Base-by-base conservation (phyloP, 2,797 vertebrate species). In the Danio jaintianensis region DNA sequence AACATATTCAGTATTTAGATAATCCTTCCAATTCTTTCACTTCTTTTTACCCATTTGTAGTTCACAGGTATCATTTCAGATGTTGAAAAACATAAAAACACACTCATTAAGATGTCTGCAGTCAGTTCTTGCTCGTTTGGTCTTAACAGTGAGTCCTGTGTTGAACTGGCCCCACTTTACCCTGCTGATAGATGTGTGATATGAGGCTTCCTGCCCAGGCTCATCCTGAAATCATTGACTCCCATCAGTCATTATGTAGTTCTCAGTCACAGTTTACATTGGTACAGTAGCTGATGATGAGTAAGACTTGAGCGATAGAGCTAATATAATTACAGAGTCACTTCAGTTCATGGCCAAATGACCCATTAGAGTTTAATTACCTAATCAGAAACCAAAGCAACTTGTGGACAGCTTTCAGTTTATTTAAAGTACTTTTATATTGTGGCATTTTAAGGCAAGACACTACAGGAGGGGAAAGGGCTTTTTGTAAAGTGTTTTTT, bases 131-230 rank as follows among this genome's bases (percentile, higher is more conserved):
- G 18, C 29, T 61, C 29, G 16, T 61, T 61, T 38, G 29, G 4
- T 29, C 29, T 16, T 7, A 61, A 61, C 4, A 38, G n/a, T 18
- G 8, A 56, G 22, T 38, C 29, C 4, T 1, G 13, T 38, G 29
- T 61, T 61, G 22, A 61, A 29, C 29, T 15, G 29, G 29, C 20
- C 55, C 18, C 9, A 9, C 20, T 20, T 58, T 58, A 53, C 45
- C 16, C 42, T 75, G 78, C 20, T 40, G 12, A 15, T 61, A 52
- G 66, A 58, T 74, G 16, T 75, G 66, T 72, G 61, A 78, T 64
- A 47, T 63, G 74, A 69, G 77, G 66, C 81, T 80, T 68, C 64
- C 50, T 80, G 68, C 70, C 66, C 59, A 47, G 64, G 22, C 70
- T 45, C 48, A 68, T 71, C 11, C 10, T 47, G 15, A 59, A 76